Evolutionary conservation across 1,140 invertebrate species (phyloP), one percentile per base, ranked within the genome.

Genomic region (Rhagoletis pomonella): DNA sequence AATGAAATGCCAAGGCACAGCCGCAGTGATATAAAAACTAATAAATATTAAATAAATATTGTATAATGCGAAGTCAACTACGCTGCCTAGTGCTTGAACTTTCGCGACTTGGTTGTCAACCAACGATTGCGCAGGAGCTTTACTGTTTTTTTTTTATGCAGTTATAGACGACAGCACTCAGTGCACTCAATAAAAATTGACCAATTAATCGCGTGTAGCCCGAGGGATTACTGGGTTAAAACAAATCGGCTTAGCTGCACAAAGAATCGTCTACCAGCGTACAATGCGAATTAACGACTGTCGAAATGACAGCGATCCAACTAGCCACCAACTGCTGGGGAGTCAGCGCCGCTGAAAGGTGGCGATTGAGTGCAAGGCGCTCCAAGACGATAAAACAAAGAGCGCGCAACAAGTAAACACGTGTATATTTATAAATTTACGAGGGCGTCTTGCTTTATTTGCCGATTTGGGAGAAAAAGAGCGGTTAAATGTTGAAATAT

Each of bases 211-310:
- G 47, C 7, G 39, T 44, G 47, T 62, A 62, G n/a, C 17, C n/a
- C 29, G 29, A 29, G 12, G n/a, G n/a, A 62, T 62, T 62, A 62
- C n/a, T 55, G 5, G 10, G 10, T 7, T 62, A 14, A 62, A 9
- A 62, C 60, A 7, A 14, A 14, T 62, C 4, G 60, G 12, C 60
- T 55, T 7, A 62, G 60, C 60, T 14, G 12, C 12, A 62, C 19
- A 50, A 81, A 29, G 29, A 29, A 50, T 1, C 47, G 73, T 81
- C 47, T 55, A 55, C 19, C 50, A 81, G 47, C 50, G 47, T 55
- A 81, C 12, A 81, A 81, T 17, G 47, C 73, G 73, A 3, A 19
- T 81, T 81, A 17, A 55, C 17, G 73, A 81, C 73, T 81, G 73
- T 81, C 47, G 50, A 55, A 81, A n/a, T 81, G 5, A 55, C 73